These are phyloP conservation scores for Coccyzus lansbergi DNA, from an alignment of 2,797 vertebrate species.

Conservation along the genomic window DNA sequence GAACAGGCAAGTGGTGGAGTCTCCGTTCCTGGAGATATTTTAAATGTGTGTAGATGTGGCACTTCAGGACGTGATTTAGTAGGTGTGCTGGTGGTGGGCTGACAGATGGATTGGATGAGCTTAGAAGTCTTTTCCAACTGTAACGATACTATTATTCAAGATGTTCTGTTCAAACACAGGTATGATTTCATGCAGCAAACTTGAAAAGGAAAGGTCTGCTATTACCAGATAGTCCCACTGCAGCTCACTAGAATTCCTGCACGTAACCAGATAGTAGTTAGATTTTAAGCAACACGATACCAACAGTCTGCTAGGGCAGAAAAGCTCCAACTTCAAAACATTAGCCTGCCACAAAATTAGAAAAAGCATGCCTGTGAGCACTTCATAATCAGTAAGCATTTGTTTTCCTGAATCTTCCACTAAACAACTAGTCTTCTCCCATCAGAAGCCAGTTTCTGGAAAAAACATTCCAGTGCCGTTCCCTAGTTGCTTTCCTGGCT, in stretches of 20 bases:
- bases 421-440: background rate
- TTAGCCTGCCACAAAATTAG: background rate
- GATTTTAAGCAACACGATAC: background rate
- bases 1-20: too few species aligned
- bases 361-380: background rate
- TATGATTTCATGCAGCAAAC: background rate
- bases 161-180: background rate
- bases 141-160: too few species aligned
- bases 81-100: too few species aligned
- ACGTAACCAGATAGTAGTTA: background rate
- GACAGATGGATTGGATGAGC: too few species aligned
- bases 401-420: background rate
- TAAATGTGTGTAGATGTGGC: too few species aligned
- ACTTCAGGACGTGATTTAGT: too few species aligned
- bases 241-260: background rate
- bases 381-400: background rate
- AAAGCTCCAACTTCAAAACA: background rate
- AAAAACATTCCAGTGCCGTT: accelerated
- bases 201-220: background rate
- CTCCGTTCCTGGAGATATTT: too few species aligned
- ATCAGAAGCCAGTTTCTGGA: background rate
- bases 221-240: background rate
- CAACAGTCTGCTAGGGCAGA: background rate
- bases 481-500: background rate
- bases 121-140: too few species aligned